Evolutionary conservation across 2,888 invertebrate genomes (phyloP).

Genomic region (Mongoloraphidia duomilia): DNA sequence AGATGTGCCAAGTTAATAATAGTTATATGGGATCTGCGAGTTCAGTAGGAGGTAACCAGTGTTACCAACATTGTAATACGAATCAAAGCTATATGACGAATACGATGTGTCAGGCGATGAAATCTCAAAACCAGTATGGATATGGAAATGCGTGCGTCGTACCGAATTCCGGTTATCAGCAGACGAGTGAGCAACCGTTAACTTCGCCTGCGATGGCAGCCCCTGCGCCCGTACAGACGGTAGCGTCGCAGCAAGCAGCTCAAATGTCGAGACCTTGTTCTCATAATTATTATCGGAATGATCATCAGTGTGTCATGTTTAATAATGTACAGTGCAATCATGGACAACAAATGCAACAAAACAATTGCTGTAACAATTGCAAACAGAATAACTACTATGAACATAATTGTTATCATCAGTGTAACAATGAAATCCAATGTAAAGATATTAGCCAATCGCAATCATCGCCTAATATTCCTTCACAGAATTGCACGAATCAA

Average conservation of each 20-base stretch:
- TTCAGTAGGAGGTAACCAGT: slow-evolving; percentile 6
- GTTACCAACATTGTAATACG: slow-evolving; percentile 5
- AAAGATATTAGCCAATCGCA: slow-evolving; percentile 39
- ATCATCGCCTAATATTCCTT: slow-evolving; percentile 31
- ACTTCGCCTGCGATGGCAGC: slow-evolving; percentile 27
- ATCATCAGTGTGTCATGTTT: background rate
- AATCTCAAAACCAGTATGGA: slow-evolving; percentile 15
- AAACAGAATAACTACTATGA: slow-evolving; percentile 17
- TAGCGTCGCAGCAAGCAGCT: slow-evolving; percentile 24
- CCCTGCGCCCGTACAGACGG: slow-evolving; percentile 23
- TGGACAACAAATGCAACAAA: slow-evolving; percentile 16
- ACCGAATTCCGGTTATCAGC: slow-evolving; percentile 11
- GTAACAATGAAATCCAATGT: slow-evolving; percentile 34
- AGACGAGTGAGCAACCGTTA: slow-evolving; percentile 16
- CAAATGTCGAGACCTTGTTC: slow-evolving; percentile 26
- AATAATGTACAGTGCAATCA: slow-evolving; percentile 12
- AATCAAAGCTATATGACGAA: slow-evolving; percentile 2
- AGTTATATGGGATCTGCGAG: slow-evolving; percentile 15
- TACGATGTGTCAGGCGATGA: slow-evolving; percentile 1
- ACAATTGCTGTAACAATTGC: slow-evolving; percentile 19
- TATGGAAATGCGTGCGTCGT: slow-evolving; percentile 19
- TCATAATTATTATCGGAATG: slow-evolving; percentile 18
- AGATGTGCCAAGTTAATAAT: slow-evolving; percentile 15
- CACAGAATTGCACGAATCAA: slow-evolving; percentile 7
- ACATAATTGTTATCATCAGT: slow-evolving; percentile 14